A percentile compares a stretch with the other conserved stretches of the same genome.
phyloP scores from a whole-genome alignment of 2,797 vertebrate genomes.

The Schizothorax lantsangensis region DNA sequence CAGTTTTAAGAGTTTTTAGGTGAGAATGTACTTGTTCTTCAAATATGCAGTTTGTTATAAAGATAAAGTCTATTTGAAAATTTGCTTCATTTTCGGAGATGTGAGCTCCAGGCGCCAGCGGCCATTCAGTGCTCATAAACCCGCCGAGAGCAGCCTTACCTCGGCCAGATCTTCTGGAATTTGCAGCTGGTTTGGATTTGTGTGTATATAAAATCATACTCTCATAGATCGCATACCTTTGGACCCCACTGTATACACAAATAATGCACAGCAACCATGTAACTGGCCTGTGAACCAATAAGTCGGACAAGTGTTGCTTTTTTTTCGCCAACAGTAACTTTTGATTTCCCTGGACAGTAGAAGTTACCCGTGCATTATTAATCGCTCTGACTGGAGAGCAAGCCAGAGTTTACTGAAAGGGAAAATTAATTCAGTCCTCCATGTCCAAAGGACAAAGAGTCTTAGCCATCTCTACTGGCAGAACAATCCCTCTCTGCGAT shows the following conservation, averaged over 20 bases:
- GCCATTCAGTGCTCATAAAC: not conserved
- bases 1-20: not conserved
- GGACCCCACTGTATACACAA: not conserved
- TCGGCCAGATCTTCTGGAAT: not conserved
- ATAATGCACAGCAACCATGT: slow-evolving; percentile 22
- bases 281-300: not conserved
- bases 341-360: slow-evolving; percentile 44
- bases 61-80: not conserved
- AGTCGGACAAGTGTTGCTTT: not conserved
- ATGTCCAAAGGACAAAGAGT: slow-evolving; percentile 23
- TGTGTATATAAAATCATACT: not conserved
- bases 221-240: not conserved
- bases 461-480: slow-evolving; percentile 30
- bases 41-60: not conserved
- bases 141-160: not conserved
- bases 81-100: not conserved
- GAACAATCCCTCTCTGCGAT: slow-evolving; percentile 23
- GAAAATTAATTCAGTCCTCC: slow-evolving; percentile 46
- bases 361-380: slow-evolving; percentile 45
- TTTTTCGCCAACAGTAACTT: slow-evolving; percentile 27
- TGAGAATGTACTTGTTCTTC: not conserved
- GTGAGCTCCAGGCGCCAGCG: not conserved
- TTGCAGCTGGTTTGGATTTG: not conserved
- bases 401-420: slow-evolving; percentile 44
- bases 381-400: slow-evolving; percentile 23